These are phyloP conservation scores for Balearica regulorum DNA, from an alignment of 2,797 vertebrate species.

Conservation along the genomic window DNA sequence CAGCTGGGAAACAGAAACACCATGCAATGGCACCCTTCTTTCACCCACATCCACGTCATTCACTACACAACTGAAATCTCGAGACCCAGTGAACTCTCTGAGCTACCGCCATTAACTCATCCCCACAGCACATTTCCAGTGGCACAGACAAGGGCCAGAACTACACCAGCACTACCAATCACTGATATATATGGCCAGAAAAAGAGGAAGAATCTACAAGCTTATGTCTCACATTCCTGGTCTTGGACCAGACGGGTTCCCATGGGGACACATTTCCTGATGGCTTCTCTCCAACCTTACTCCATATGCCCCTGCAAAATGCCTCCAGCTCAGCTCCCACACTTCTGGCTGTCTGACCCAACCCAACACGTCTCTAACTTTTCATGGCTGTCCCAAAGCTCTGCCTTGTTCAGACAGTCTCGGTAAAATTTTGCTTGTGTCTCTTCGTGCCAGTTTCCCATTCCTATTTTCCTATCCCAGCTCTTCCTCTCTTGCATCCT, in stretches of 20 bases:
- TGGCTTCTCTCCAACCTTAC: slow-evolving; percentile 9
- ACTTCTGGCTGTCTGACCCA: background rate
- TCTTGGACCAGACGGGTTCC: background rate
- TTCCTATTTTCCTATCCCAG: background rate
- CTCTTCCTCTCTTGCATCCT: background rate
- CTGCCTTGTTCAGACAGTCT: background rate
- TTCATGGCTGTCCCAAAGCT: background rate
- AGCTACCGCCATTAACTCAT: background rate
- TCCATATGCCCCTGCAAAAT: background rate
- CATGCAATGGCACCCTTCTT: background rate
- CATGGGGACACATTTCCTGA: slow-evolving; percentile 3
- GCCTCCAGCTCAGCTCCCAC: slow-evolving; percentile 29
- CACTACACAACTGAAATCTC: background rate
- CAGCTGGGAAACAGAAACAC: background rate
- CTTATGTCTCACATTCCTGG: background rate
- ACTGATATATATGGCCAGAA: fast-evolving
- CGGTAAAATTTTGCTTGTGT: background rate
- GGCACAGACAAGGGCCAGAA: background rate
- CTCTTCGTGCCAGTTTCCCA: background rate
- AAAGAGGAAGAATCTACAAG: background rate
- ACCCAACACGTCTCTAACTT: background rate
- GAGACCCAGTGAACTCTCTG: background rate
- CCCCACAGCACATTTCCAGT: background rate
- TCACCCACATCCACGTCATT: background rate
- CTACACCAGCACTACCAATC: background rate